Evolutionary conservation across 2,113 vertebrate species (phyloP).

Genomic region (Acrocephalus arundinaceus): DNA sequence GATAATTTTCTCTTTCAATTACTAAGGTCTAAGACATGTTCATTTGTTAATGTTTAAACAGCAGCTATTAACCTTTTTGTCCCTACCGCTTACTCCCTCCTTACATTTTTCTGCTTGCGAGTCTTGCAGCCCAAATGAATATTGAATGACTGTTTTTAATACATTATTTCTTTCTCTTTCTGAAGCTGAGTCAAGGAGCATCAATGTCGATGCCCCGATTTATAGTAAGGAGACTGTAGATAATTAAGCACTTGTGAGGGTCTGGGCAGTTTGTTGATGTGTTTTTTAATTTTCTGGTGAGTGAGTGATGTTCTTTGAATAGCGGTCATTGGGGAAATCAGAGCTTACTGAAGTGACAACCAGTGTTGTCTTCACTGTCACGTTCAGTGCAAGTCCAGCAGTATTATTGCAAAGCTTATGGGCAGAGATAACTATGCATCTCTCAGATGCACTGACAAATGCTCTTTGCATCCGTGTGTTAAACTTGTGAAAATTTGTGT

Average conservation of each 20-base stretch:
- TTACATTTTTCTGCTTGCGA: background rate
- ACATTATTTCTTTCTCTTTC: conserved; percentile 23
- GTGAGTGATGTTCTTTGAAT: conserved; percentile 66
- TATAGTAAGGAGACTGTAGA: conserved; percentile 22
- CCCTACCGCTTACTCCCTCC: background rate
- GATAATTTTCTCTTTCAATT: conserved; percentile 18
- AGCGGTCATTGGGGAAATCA: conserved; percentile 71
- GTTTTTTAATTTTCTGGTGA: conserved; percentile 65
- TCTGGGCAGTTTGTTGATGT: conserved; percentile 52
- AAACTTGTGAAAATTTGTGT: background rate
- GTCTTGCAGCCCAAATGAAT: conserved; percentile 28
- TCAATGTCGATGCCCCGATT: background rate
- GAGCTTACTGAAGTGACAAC: conserved; percentile 47
- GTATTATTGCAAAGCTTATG: background rate
- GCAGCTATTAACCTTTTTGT: conserved; percentile 36
- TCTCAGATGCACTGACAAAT: conserved; percentile 43
- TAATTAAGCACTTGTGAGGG: conserved; percentile 57
- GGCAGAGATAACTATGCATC: conserved; percentile 49
- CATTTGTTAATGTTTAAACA: conserved; percentile 37
- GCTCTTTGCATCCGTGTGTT: background rate
- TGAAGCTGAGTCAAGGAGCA: conserved; percentile 6
- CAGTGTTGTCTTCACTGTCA: conserved; percentile 15
- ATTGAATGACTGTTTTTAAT: conserved; percentile 17
- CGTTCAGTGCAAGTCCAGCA: conserved; percentile 42
- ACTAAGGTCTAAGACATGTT: background rate